Evolutionary conservation across 1,140 invertebrate genomes (phyloP), one percentile per base, ranked within the genome.

Genomic region (Drosophila tristis): DNA sequence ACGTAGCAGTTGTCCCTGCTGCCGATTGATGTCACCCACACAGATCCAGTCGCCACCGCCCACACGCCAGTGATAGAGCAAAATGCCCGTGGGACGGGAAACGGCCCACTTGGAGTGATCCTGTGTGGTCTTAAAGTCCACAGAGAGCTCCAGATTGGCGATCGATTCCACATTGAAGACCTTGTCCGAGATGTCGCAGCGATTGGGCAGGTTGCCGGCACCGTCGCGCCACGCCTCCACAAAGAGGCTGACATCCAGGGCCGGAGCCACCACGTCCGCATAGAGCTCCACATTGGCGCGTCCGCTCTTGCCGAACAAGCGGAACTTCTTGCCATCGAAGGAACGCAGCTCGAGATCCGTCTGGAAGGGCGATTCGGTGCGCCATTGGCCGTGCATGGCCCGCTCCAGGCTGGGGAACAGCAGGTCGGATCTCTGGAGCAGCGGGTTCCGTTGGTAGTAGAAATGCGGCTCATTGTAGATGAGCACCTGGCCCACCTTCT

Each of bases 81-180:
- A 73, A 7, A 91, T 53, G 57, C 90, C 90, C 3, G 64, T 63
- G 9, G 75, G 87, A 13, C 91, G 73, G 0, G 96, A 94, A 3
- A 98, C 94, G 0, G 96, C 96, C 97, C 97, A 98, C 92, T 99
- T 99, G 0, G 97, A 97, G 92, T 99, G 98, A 92, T 99, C 98
- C 47, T 94, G 93, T 23, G 95, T 94, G 2, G 95, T 95, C n/a
- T 93, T 94, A 87, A 97, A 98, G 23, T 93, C 91, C 49, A 95
- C 93, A 57, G 94, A 92, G 2, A 93, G 92, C 8, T 92, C 87
- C 0, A 92, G 78, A 16, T 95, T 92, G 62, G 93, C 91, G 8
- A 96, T 92, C 0, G 94, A 92, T 72, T 95, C 90, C 20, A 97
- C 93, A 85, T 97, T 97, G 20, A 94, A 93, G 0, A 96, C 94